Base-by-base conservation (phyloP, 2,113 vertebrate genomes). In the Tyrannus savana region DNA sequence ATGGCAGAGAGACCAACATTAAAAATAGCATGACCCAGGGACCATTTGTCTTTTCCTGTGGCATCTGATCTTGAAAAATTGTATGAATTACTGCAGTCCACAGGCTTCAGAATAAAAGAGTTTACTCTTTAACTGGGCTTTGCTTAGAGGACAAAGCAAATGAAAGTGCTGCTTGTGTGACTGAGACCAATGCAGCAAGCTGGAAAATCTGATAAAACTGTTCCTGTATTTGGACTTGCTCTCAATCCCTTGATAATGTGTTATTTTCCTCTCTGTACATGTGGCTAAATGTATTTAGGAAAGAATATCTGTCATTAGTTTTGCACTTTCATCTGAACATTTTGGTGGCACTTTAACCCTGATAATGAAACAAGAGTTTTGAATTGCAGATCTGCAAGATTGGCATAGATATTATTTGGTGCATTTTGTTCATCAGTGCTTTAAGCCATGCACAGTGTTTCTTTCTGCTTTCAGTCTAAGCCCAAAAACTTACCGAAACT, bases 61-160 rank as follows among this genome's bases (percentile, higher is more conserved):
- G 68, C 52, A 60, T 93, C 64, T 77, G 62, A 75, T 55, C 28
- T 94, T 94, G 47, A 92, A 91, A 94, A 94, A 88, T 94, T 82
- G 53, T 71, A 84, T 39, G 41, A 31, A 94, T 95, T 88, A 67
- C 55, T 72, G 49, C 60, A 73, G 35, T 92, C 39, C 77, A 31
- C 30, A 84, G 58, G 37, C 41, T 93, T 85, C 72, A 78, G 35
- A 91, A 84, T 90, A 69, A 95, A 83, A 95, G 27, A 78, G n/a
- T 44, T 95, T 90, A 24, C 64, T 86, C 50, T 87, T 81, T 64
- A 85, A 77, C 14, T 58, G 44, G 59, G 42, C 37, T 89, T 66
- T 91, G 10, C 56, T 90, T 84, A 37, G 66, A 89, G 58, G 64
- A 84, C 56, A 47, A 58, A 79, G 35, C 44, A 78, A 79, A 47